Evolutionary conservation across 2,113 vertebrate genomes (phyloP).

Genomic region (Callipepla californica): DNA sequence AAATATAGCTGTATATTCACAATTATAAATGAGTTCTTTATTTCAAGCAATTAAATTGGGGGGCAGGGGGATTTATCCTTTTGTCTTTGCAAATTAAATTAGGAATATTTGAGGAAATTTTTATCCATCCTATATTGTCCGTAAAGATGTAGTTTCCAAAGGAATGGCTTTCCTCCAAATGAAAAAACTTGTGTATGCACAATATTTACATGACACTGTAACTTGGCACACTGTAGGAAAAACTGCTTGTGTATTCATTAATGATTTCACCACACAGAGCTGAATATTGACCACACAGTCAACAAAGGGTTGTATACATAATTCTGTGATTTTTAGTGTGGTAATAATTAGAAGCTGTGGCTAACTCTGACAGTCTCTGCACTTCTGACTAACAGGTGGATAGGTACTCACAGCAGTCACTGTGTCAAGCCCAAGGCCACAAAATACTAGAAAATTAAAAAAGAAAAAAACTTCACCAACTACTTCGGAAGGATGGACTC

Average conservation of each 20-base stretch:
- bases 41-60: background rate
- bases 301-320: background rate
- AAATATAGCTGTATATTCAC: background rate
- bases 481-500: background rate
- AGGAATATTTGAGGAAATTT: background rate
- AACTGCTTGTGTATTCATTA: background rate
- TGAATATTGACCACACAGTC: background rate
- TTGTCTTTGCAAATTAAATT: background rate
- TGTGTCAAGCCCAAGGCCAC: background rate
- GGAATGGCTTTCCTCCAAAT: background rate
- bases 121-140: background rate
- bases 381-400: background rate
- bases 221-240: background rate
- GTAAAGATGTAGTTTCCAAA: background rate
- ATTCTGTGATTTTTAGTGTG: background rate
- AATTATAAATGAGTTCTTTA: background rate
- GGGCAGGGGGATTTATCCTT: background rate
- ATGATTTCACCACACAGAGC: background rate
- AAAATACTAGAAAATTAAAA: background rate
- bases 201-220: background rate
- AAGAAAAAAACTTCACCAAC: background rate
- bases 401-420: background rate
- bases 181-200: rapidly evolving
- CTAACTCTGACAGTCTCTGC: background rate
- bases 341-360: background rate